Evolutionary conservation across 2,797 vertebrate genomes (phyloP), one percentile per base, ranked within the genome.

Genomic region (Strix occidentalis): DNA sequence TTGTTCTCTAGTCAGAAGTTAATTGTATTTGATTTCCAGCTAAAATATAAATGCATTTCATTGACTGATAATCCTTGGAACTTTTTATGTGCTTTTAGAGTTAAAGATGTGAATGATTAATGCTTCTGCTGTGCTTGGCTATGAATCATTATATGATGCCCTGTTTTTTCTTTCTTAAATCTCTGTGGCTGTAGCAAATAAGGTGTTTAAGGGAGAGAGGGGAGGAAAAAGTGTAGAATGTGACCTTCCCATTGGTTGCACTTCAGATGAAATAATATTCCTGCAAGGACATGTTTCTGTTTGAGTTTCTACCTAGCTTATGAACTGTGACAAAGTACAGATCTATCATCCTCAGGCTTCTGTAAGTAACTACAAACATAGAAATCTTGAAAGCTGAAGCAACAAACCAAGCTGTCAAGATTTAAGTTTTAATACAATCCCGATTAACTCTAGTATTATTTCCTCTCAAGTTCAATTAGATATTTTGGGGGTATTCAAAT

Each of bases 101-200:
- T 89, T 95, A 87, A 95, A 84, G 64, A 88, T 91, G 84, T 75
- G 84, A 94, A 91, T 87, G 96, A 96, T 96, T 95, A 95, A 96
- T 93, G 46, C 17, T 87, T 83, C 53, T 87, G 51, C 46, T 93
- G 7, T 48, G 46, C 72, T 88, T 93, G 71, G 37, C 76, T 88
- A 48, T 93, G 84, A 94, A 90, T 88, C 64, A 84, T 87, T 95
- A 90, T 74, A 39, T 21, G 28, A 84, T 91, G 77, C 51, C 37
- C 69, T 87, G 60, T 60, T 79, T 89, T 85, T 87, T 82, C 65
- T 76, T 74, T 89, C 77, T 57, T 57, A 84, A 86, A 72, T 60
- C 64, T 84, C 82, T 78, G 56, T 75, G 60, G 26, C 51, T 90
- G 70, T 51, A 74, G 72, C 39, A 94, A 96, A 84, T 87, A 84